Evolutionary conservation across 2,797 vertebrate genomes (phyloP).

Genomic region (Eidolon dupreanum): DNA sequence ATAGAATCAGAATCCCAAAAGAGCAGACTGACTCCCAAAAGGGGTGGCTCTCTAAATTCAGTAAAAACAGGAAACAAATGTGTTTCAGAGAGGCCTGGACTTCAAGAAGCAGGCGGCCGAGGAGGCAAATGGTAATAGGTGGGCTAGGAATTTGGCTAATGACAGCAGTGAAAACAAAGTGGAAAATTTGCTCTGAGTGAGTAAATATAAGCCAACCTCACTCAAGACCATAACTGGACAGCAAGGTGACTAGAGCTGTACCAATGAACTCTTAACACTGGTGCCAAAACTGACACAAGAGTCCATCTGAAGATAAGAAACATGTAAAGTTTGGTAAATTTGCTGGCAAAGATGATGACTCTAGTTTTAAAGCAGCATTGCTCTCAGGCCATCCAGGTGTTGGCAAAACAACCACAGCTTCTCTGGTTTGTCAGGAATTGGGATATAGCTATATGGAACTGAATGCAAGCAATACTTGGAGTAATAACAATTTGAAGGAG

Average conservation of each 20-base stretch:
- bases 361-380: conserved; percentile 93
- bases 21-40: conserved; percentile 75
- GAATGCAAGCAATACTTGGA: conserved; percentile 97
- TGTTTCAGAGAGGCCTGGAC: conserved; percentile 82
- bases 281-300: conserved; percentile 92
- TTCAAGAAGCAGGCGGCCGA: conserved; percentile 63
- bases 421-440: conserved; percentile 96
- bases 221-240: conserved; percentile 96
- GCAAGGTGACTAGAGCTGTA: conserved; percentile 97
- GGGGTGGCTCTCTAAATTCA: background rate
- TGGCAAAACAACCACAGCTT: conserved; percentile 98
- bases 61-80: conserved; percentile 56
- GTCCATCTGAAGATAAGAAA: conserved; percentile 84
- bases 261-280: conserved; percentile 95
- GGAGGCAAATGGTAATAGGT: conserved; percentile 15
- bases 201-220: conserved; percentile 94
- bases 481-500: conserved; percentile 95
- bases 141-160: background rate
- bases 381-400: conserved; percentile 98
- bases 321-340: conserved; percentile 89
- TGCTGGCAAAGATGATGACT: conserved; percentile 92
- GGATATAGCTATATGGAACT: conserved; percentile 97
- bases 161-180: conserved; percentile 43
- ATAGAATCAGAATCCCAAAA: conserved; percentile 80
- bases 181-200: conserved; percentile 93